phyloP scores from a whole-genome alignment of 2,113 vertebrate species.

The Panthera tigris region DNA sequence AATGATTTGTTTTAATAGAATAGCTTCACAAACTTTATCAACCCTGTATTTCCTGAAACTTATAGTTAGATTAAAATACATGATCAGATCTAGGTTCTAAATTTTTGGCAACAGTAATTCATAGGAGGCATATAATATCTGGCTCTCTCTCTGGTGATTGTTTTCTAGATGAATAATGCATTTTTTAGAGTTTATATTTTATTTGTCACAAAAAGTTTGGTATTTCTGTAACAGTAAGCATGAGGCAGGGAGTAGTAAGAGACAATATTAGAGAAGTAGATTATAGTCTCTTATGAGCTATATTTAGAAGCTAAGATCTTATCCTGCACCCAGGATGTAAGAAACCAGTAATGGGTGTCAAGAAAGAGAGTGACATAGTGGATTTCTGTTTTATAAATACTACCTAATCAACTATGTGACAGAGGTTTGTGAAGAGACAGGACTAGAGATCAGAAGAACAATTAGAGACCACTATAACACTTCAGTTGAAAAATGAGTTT shows the following conservation, averaged over 20 bases:
- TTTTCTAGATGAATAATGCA: not conserved
- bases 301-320: not conserved
- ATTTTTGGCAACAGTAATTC: not conserved
- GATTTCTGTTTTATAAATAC: not conserved
- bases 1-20: not conserved
- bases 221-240: not conserved
- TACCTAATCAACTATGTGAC: not conserved
- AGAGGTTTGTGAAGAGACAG: not conserved
- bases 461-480: not conserved
- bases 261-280: not conserved
- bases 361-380: not conserved
- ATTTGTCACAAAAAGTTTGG: not conserved
- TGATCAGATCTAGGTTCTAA: not conserved
- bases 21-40: not conserved
- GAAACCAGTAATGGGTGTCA: not conserved
- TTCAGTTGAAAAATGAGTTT: conserved; percentile 4
- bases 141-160: not conserved
- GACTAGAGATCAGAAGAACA: not conserved
- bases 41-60: not conserved
- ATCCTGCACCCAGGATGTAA: not conserved
- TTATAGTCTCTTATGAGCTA: not conserved
- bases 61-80: not conserved
- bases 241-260: not conserved
- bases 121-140: not conserved
- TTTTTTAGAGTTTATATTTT: not conserved